Evolutionary conservation across 2,113 vertebrate genomes (phyloP).

Genomic region (Malaclemys terrapin): DNA sequence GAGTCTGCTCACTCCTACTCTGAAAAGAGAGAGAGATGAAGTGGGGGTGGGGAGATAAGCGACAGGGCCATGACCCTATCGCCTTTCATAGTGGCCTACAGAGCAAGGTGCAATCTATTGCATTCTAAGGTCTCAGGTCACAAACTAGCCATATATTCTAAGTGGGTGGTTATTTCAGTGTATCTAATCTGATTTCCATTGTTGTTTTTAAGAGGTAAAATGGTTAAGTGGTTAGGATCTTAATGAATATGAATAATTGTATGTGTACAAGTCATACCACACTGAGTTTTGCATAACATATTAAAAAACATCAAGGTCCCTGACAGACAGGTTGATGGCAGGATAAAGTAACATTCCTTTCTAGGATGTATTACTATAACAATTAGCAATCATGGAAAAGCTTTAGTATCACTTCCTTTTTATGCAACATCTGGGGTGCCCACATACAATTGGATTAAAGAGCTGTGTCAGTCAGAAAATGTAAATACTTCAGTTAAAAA

Average conservation of each 20-base stretch:
- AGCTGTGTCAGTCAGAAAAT: slow-evolving; percentile 64
- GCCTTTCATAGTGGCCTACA: not conserved
- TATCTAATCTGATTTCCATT: not conserved
- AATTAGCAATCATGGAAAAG: slow-evolving; percentile 13
- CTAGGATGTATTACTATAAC: not conserved
- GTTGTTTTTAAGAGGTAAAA: not conserved
- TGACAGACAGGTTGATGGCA: slow-evolving; percentile 10
- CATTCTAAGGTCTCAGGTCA: not conserved
- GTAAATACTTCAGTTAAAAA: slow-evolving; percentile 63
- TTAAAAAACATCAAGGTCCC: not conserved
- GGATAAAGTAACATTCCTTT: slow-evolving; percentile 25
- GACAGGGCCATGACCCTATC: not conserved
- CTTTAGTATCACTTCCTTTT: slow-evolving; percentile 40
- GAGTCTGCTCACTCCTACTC: not conserved
- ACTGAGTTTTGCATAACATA: not conserved
- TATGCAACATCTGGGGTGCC: slow-evolving; percentile 58
- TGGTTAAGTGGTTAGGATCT: not conserved
- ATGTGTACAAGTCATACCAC: not conserved
- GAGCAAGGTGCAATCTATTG: not conserved
- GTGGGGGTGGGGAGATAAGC: not conserved
- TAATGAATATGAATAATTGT: not conserved
- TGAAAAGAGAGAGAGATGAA: not conserved
- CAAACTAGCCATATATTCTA: not conserved
- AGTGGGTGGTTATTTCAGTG: not conserved
- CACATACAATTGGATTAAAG: slow-evolving; percentile 45